Evolutionary conservation across 2,888 invertebrate species (phyloP).

Genomic region (Acholoe squamosa): DNA sequence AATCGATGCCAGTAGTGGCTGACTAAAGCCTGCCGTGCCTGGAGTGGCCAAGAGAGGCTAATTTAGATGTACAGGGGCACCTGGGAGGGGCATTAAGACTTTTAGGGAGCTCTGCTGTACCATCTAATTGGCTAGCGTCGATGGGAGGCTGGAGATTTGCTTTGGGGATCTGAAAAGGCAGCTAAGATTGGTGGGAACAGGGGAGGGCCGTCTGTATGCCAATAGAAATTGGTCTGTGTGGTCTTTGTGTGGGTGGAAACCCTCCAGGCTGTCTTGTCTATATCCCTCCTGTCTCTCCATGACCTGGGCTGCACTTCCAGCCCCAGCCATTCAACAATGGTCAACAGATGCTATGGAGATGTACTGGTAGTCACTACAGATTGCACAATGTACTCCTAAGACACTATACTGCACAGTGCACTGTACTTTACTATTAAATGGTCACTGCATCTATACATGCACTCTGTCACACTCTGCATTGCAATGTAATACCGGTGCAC

Average conservation of each 20-base stretch:
- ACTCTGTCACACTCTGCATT: too few species aligned
- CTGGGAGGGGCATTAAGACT: conserved; percentile 15
- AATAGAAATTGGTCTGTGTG: conserved; percentile 20
- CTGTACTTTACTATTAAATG: too few species aligned
- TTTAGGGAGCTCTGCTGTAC: conserved; percentile 14
- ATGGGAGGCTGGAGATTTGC: conserved; percentile 8
- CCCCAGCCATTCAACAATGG: neutral
- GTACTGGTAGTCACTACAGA: too few species aligned
- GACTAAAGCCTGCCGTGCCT: neutral
- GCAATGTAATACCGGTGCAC: too few species aligned
- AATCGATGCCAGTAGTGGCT: conserved; percentile 24
- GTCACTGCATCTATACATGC: too few species aligned
- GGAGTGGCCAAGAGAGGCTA: neutral
- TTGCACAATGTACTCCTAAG: too few species aligned
- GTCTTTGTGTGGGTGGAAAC: neutral
- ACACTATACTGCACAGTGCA: too few species aligned
- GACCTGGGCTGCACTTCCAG: neutral
- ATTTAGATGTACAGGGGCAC: neutral
- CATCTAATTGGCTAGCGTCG: neutral
- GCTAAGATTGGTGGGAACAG: conserved; percentile 14
- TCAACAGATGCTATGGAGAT: neutral
- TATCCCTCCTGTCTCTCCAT: neutral
- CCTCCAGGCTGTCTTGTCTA: neutral
- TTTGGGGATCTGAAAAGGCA: conserved; percentile 16
- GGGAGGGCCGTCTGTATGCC: neutral